Evolutionary conservation across 2,888 invertebrate species (phyloP).

Genomic region (Volucella inflata): DNA sequence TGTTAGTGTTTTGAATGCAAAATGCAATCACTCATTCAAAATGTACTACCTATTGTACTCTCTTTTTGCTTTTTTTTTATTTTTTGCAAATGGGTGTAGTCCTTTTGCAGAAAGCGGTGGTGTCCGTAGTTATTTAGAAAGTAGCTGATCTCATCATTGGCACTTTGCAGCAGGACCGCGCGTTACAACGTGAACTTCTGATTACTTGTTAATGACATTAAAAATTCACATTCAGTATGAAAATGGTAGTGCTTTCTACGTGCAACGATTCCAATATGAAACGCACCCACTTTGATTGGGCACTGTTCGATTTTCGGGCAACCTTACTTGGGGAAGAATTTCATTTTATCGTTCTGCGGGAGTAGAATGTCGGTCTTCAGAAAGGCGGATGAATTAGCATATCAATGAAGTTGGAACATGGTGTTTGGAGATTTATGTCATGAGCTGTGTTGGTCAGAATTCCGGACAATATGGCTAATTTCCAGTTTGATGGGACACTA

Average conservation of each 20-base stretch:
- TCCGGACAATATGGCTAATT: slow-evolving; percentile 57
- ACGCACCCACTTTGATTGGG: slow-evolving; percentile 38
- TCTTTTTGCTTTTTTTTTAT: neutral
- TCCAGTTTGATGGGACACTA: slow-evolving; percentile 13
- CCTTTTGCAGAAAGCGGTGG: slow-evolving; percentile 40
- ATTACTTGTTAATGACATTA: slow-evolving; percentile 62
- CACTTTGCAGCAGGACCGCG: slow-evolving; percentile 29
- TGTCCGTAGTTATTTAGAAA: slow-evolving; percentile 48
- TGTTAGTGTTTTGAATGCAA: slow-evolving; percentile 35
- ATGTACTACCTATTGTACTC: no score
- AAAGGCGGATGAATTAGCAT: slow-evolving; percentile 54
- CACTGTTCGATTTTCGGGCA: slow-evolving; percentile 33
- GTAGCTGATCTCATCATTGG: slow-evolving; percentile 56
- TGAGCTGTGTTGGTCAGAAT: slow-evolving; percentile 36
- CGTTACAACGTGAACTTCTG: slow-evolving; percentile 45
- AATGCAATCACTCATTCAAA: slow-evolving; percentile 34
- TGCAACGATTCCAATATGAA: slow-evolving; percentile 29
- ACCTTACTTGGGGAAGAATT: slow-evolving; percentile 28
- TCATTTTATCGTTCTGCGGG: slow-evolving; percentile 30
- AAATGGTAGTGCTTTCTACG: slow-evolving; percentile 18
- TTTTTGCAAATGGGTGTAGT: slow-evolving; percentile 40
- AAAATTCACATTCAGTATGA: slow-evolving; percentile 35
- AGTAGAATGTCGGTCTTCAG: slow-evolving; percentile 29
- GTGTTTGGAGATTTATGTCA: slow-evolving; percentile 52
- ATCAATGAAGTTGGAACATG: slow-evolving; percentile 24